Percentiles rank a stretch among this genome's conserved stretches.
Conservation (phyloP, 2,113 vertebrate genomes). For the Anguilla japonica region DNA sequence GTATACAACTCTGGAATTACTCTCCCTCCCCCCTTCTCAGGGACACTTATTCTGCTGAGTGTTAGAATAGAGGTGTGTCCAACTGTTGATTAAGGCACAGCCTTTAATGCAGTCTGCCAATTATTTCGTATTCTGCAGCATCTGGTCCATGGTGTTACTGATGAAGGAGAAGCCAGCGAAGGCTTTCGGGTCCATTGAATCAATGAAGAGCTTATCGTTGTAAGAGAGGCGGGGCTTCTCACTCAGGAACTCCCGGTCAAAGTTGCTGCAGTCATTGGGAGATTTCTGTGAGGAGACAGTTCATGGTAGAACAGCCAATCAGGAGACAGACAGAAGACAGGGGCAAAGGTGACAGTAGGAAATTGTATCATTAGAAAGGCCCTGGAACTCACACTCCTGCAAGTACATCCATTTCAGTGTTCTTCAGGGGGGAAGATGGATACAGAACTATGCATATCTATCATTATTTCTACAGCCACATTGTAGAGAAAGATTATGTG, state of each 20-base stretch:
- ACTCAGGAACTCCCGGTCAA: slow-evolving; percentile 91
- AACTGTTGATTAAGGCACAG: not conserved
- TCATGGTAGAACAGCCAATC: slow-evolving; percentile 28
- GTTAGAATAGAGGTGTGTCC: not conserved
- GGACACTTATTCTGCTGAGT: slow-evolving; percentile 27
- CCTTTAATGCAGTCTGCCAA: not conserved
- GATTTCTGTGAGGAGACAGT: slow-evolving; percentile 77
- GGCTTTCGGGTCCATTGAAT: slow-evolving; percentile 91
- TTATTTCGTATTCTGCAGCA: slow-evolving; percentile 73
- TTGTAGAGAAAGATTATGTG: not conserved
- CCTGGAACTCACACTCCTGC: not conserved
- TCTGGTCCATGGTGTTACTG: slow-evolving; percentile 83
- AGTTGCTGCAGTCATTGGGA: slow-evolving; percentile 88
- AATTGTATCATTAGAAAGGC: not conserved
- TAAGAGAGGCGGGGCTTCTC: slow-evolving; percentile 90
- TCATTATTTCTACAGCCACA: not conserved
- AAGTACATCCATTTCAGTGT: not conserved
- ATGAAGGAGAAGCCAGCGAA: slow-evolving; percentile 92
- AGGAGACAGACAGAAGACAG: not conserved
- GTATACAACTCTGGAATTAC: not conserved
- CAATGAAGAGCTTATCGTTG: slow-evolving; percentile 89
- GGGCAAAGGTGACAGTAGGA: not conserved
- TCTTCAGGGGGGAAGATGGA: not conserved
- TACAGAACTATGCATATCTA: not conserved
- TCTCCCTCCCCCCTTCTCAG: slow-evolving; percentile 17